Evolutionary conservation across 1,140 invertebrate species (phyloP).

Genomic region (Watersipora subatra): DNA sequence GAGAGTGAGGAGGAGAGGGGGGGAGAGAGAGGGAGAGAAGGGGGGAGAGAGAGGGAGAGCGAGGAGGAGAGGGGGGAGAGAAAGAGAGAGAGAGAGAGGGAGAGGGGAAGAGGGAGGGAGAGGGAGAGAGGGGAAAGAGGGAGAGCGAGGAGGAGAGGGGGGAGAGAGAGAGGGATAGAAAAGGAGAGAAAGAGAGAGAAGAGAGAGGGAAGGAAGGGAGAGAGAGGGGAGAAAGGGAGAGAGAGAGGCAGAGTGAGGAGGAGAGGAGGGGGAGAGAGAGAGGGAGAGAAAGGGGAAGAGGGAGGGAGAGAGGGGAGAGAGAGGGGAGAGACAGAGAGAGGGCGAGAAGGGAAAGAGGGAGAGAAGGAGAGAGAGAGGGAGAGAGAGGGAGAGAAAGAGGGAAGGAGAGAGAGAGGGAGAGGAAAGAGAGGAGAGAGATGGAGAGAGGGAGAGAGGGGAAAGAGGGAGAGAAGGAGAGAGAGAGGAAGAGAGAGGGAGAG

Average conservation of each 20-base stretch:
- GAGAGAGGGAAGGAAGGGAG: not conserved
- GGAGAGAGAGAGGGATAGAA: no score
- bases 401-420: not conserved
- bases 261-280: not conserved
- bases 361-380: slow-evolving; percentile 3
- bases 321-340: not conserved
- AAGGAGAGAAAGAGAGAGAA: not conserved
- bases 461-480: not conserved
- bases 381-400: not conserved
- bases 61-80: slow-evolving; percentile 4
- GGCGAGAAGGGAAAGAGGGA: no score
- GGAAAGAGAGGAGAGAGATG: slow-evolving; percentile 3
- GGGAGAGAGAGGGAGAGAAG: not conserved
- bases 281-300: not conserved
- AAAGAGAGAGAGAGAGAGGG: not conserved
- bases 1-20: not conserved
- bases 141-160: no score
- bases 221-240: not conserved
- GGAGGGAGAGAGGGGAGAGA: slow-evolving; percentile 2
- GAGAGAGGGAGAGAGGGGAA: not conserved
- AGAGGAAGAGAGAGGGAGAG: not conserved
- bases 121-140: no score
- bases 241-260: not conserved
- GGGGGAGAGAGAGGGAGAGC: not conserved
- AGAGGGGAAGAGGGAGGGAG: slow-evolving; percentile 5